Percentiles rank a stretch among this genome's conserved stretches.
These are phyloP conservation scores for Spodoptera exigua DNA, from an alignment of 2,888 invertebrate genomes.

Conservation along the genomic window DNA sequence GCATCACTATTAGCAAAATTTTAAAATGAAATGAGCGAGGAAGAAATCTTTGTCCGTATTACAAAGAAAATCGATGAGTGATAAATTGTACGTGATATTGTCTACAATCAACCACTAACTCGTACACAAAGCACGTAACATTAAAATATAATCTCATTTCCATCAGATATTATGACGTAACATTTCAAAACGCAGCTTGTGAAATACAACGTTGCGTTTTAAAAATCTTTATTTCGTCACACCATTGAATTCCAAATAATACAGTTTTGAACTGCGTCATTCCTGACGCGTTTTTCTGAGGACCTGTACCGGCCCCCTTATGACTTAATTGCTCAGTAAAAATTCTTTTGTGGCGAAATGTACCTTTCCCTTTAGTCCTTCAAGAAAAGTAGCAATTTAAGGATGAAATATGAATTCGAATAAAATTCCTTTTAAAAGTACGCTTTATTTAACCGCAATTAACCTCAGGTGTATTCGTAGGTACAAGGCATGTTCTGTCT, in stretches of 20 bases:
- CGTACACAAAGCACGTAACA: constrained; percentile 50
- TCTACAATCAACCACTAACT: constrained; percentile 48
- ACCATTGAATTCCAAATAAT: constrained; percentile 35
- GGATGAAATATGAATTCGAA: constrained; percentile 32
- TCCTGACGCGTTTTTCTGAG: constrained; percentile 23
- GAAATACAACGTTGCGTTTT: constrained; percentile 37
- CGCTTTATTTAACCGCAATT: constrained; percentile 25
- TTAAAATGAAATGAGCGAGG: constrained; percentile 44
- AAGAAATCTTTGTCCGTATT: constrained; percentile 56
- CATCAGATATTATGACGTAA: constrained; percentile 49
- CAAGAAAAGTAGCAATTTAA: constrained; percentile 39
- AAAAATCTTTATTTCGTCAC: constrained; percentile 45
- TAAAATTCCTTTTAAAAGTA: constrained; percentile 25
- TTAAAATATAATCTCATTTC: constrained; percentile 50
- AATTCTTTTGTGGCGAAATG: constrained; percentile 38
- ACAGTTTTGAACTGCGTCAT: constrained; percentile 19
- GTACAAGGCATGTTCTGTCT: constrained; percentile 20
- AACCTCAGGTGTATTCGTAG: constrained; percentile 34
- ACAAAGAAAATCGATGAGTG: constrained; percentile 50
- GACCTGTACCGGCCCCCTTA: constrained; percentile 32
- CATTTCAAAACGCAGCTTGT: constrained; percentile 36
- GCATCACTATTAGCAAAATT: constrained; percentile 48
- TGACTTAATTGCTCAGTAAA: constrained; percentile 45
- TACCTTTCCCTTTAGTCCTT: constrained; percentile 36
- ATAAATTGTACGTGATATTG: constrained; percentile 58